Percentiles rank a stretch among this genome's conserved stretches.
These are phyloP conservation scores for Ammodytes marinus DNA, from an alignment of 2,113 vertebrate species.

Conservation along the genomic window DNA sequence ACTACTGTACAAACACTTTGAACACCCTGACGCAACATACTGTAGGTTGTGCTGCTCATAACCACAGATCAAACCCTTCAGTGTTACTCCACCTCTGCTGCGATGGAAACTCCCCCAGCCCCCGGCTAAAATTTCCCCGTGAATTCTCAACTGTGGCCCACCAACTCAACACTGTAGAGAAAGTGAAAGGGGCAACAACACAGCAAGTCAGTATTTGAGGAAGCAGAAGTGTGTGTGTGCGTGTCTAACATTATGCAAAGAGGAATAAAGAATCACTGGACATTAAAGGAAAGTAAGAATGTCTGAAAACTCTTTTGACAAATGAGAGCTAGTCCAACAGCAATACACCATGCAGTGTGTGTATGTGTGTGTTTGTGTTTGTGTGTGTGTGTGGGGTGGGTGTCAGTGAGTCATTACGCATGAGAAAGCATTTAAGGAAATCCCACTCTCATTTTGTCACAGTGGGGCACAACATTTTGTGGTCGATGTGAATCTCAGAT, in stretches of 20 bases:
- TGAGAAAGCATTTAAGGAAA: constrained; percentile 49
- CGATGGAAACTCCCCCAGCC: constrained; percentile 77
- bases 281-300: not conserved
- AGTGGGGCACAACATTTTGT: not conserved
- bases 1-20: constrained; percentile 12
- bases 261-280: not conserved
- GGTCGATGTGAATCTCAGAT: not conserved
- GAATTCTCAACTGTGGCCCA: constrained; percentile 48
- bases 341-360: constrained; percentile 3
- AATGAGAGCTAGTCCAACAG: not conserved
- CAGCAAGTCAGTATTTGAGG: not conserved
- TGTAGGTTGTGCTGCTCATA: not conserved
- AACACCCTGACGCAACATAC: not conserved
- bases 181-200: constrained; percentile 69
- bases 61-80: constrained; percentile 41
- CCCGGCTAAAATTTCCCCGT: constrained; percentile 58
- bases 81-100: constrained; percentile 53
- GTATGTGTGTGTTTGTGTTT: not conserved
- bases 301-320: not conserved
- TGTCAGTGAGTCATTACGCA: not conserved
- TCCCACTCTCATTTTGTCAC: constrained; percentile 46
- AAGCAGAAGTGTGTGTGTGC: constrained; percentile 1
- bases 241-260: not conserved
- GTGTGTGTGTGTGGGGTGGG: not conserved
- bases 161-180: constrained; percentile 1